phyloP scores from a whole-genome alignment of 1,140 invertebrate genomes.

The Brachionus sp. region DNA sequence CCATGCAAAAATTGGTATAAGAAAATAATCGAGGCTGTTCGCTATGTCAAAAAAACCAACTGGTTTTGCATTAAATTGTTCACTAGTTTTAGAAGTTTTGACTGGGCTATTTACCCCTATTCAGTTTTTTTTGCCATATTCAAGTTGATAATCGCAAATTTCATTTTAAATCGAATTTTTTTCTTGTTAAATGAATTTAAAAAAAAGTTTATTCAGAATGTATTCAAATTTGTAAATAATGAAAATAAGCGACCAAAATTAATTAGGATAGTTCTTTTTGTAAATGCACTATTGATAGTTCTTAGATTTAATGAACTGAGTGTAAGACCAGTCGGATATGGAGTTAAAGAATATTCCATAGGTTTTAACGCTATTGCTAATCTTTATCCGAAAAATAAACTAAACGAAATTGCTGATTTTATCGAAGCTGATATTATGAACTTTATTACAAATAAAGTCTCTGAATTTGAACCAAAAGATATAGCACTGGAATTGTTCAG shows the following conservation, averaged over 20 bases:
- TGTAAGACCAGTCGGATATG: neutral
- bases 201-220: neutral
- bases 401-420: neutral
- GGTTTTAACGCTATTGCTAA: conserved; percentile 35
- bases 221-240: neutral
- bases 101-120: neutral
- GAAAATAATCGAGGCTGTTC: conserved; percentile 3
- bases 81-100: conserved; percentile 33
- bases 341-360: conserved; percentile 9
- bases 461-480: conserved; percentile 17
- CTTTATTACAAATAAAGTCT: neutral
- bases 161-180: neutral
- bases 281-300: neutral
- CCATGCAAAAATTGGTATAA: conserved; percentile 6
- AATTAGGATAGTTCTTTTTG: neutral
- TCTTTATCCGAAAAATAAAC: conserved; percentile 17
- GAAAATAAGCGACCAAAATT: neutral
- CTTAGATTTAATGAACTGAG: neutral
- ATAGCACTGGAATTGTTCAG: neutral
- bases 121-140: neutral
- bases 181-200: neutral
- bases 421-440: neutral
- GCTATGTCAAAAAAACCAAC: neutral
- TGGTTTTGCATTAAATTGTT: conserved; percentile 39
- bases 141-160: neutral